Evolutionary conservation across 2,113 vertebrate genomes (phyloP), one percentile per base, ranked within the genome.

Genomic region (Xerus inauris): DNA sequence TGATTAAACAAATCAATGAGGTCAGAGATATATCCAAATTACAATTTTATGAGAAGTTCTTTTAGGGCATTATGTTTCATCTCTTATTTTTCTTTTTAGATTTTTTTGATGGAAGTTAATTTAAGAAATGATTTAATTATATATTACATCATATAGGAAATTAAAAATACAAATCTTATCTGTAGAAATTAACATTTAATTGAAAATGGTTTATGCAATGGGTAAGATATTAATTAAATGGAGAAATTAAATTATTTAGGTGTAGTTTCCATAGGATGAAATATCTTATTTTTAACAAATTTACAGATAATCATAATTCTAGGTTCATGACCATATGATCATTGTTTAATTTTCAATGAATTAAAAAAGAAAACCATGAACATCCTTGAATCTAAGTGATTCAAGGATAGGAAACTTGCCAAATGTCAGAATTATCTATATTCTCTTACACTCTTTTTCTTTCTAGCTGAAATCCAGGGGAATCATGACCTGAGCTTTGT

Each of bases 101-200:
- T 84, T 72, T 95, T 26, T 79, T 57, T 42, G 5, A 59, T 88
- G 32, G 19, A 79, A 93, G 77, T 89, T 85, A 83, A 93, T 71
- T 79, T 89, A n/a, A 71, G 45, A 72, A 73, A 38, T 54, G 8
- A 88, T 49, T 10, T 47, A 32, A 51, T n/a, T 57, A 51, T 42
- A 20, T 71, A 71, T 42, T 38, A 24, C 3, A 40, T 24, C 51
- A 80, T 54, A 73, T 42, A 45, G 26, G 83, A 77, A 26, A 42
- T 71, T 38, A 7, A 79, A 89, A n/a, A 64, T 32, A 0, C 89
- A 38, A 85, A 45, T 1, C 32, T 47, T n/a, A 77, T 54, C 3
- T 79, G 47, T 89, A 35, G 83, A 89, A 85, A 38, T 73, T 17
- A 89, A 79, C 32, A 26, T 49, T 72, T 79, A 72, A 64, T 75